A percentile compares a stretch with the other conserved stretches of the same genome.
Evolutionary conservation across 2,113 vertebrate genomes (phyloP).

Genomic region (Xiphophorus hellerii): DNA sequence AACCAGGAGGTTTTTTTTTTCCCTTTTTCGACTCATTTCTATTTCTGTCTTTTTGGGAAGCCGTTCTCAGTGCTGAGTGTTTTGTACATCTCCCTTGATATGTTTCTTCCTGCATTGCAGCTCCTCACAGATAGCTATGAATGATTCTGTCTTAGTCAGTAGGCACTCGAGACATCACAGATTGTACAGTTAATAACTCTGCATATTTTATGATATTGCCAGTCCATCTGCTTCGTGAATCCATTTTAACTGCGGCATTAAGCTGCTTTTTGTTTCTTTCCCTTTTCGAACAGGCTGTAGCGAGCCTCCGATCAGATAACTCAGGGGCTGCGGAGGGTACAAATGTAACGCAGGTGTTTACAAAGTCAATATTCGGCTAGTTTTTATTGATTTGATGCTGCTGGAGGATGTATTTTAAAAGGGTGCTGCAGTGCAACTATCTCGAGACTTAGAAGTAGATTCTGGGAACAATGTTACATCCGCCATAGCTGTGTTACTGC

Average conservation of each 20-base stretch:
- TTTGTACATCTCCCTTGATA: slow-evolving; percentile 24
- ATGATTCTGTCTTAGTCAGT: slow-evolving; percentile 36
- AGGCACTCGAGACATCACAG: slow-evolving; percentile 56
- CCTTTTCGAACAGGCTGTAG: background rate
- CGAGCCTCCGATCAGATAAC: background rate
- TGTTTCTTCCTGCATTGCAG: slow-evolving; percentile 30
- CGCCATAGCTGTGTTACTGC: background rate
- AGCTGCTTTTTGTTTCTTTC: background rate
- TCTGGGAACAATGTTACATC: background rate
- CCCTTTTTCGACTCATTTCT: slow-evolving; percentile 27
- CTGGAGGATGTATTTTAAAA: background rate
- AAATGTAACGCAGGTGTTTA: background rate
- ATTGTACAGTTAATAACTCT: slow-evolving; percentile 73
- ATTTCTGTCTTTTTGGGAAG: slow-evolving; percentile 51
- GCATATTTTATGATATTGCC: slow-evolving; percentile 80
- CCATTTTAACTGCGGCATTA: slow-evolving; percentile 26
- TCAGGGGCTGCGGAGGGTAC: background rate
- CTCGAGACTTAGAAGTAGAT: background rate
- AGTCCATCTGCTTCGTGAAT: slow-evolving; percentile 77
- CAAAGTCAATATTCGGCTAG: background rate
- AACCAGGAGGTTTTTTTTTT: slow-evolving; percentile 43
- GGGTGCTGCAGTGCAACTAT: background rate
- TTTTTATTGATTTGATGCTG: background rate
- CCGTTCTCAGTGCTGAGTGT: slow-evolving; percentile 28
- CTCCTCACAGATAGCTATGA: slow-evolving; percentile 35